phyloP scores from a whole-genome alignment of 2,888 invertebrate species.

The Pachymerium ferrugineum region DNA sequence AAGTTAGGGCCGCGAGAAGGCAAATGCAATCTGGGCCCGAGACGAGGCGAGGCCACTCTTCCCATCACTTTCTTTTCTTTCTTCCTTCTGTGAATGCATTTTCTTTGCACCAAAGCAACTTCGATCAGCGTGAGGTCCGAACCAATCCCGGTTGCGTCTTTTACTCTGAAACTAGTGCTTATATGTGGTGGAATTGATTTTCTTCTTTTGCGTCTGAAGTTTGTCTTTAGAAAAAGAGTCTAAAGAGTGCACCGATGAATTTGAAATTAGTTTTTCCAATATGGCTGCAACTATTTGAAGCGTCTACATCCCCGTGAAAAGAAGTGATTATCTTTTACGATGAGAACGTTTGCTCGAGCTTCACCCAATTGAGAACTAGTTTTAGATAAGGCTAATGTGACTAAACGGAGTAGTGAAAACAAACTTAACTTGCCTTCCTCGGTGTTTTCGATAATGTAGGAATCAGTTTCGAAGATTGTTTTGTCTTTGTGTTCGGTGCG shows the following conservation, averaged over 20 bases:
- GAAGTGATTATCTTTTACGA: too few relatives aligned
- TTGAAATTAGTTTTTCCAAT: neutral
- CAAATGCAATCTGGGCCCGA: neutral
- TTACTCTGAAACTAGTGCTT: too few relatives aligned
- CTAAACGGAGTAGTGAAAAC: too few relatives aligned
- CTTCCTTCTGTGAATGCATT: neutral
- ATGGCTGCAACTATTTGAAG: neutral
- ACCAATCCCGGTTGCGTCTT: slow-evolving; percentile 20
- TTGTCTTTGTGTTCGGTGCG: too few relatives aligned
- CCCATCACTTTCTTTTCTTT: neutral
- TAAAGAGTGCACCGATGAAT: neutral
- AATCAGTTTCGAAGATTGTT: too few relatives aligned
- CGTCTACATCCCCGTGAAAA: neutral
- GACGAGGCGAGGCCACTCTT: slow-evolving; percentile 1
- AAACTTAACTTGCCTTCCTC: too few relatives aligned
- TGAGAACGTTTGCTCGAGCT: too few relatives aligned
- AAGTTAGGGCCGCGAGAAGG: neutral
- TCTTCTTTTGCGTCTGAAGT: neutral
- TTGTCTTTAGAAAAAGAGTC: neutral
- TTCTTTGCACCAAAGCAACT: too few relatives aligned
- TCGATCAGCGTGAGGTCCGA: slow-evolving; percentile 21
- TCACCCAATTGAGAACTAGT: too few relatives aligned
- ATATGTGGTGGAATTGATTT: neutral
- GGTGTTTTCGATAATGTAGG: too few relatives aligned
- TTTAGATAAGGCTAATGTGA: too few relatives aligned